Conservation (phyloP, 2,797 vertebrate genomes). For the Hirundo rustica region DNA sequence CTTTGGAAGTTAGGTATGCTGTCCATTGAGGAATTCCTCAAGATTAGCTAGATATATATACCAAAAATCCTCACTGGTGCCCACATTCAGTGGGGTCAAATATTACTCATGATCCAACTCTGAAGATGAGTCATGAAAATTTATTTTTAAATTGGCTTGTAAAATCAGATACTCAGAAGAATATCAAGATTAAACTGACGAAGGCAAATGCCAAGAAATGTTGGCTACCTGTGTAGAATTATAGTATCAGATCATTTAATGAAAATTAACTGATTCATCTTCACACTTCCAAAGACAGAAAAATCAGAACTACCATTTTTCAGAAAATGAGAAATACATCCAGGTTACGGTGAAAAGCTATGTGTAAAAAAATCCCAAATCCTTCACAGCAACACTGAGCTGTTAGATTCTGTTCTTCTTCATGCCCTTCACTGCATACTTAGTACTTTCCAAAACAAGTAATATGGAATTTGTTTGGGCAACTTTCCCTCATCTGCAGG, state of each 20-base stretch:
- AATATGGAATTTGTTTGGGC: not conserved
- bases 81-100: not conserved
- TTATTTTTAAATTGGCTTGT: not conserved
- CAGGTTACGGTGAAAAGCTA: not conserved
- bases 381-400: not conserved
- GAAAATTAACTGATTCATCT: not conserved
- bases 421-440: not conserved
- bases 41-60: not conserved
- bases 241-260: not conserved
- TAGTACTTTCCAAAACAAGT: not conserved
- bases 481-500: not conserved
- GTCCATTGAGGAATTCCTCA: not conserved
- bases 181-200: not conserved
- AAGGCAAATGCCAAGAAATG: not conserved
- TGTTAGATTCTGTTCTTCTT: not conserved
- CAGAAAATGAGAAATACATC: not conserved
- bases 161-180: not conserved
- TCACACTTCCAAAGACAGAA: not conserved
- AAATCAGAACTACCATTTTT: not conserved
- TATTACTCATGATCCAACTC: not conserved
- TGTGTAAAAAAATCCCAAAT: not conserved
- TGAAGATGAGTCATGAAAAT: constrained; percentile 1
- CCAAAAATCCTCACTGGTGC: not conserved
- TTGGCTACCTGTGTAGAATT: not conserved
- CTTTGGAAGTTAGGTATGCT: not conserved